Evolutionary conservation across 2,888 invertebrate genomes (phyloP), one percentile per base, ranked within the genome.

Genomic region (Galeopsomyia nigrocyanea): DNA sequence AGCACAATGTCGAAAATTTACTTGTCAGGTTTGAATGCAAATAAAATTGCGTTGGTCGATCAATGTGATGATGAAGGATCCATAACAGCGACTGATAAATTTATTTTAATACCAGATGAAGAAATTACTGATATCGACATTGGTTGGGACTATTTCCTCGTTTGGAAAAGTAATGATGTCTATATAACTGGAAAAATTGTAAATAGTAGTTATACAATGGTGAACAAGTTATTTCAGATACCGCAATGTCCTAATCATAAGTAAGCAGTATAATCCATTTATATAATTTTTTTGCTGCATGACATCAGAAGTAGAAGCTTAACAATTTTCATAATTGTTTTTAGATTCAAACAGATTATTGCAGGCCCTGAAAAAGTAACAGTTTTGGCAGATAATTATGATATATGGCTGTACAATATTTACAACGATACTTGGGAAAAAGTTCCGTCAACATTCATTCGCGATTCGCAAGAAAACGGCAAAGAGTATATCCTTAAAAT

Each of bases 121-220:
- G 77, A 75, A 50, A 61, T 82, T 7, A 80, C 80, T 0, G 78
- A 80, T 46, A 77, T 86, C 56, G 82, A 82, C 74, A 83, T 86
- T 60, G 84, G 83, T 22, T 86, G 86, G 86, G 81, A 83, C 77
- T 86, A 84, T 72, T 79, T 84, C 67, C 79, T 86, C 9, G 14
- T 85, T 13, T 84, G 84, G 84, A 80, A 79, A 71, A 76, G 77
- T 19, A 71, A 64, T 3, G 73, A 82, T 26, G 71, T 86, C 2
- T 83, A 79, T 64, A 77, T 84, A 71, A 79, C 79, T 46, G 83
- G 80, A 79, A 77, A 69, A 21, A 75, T 68, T 47, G 57, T 69
- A 22, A 63, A 76, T 39, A 14, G 71, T 5, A 21, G 60, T 16
- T 56, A 61, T 47, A 60, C 60, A 17, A 51, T 69, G 1, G 39